Evolutionary conservation across 2,113 vertebrate genomes (phyloP).

Genomic region (Thalassoma bifasciatum): DNA sequence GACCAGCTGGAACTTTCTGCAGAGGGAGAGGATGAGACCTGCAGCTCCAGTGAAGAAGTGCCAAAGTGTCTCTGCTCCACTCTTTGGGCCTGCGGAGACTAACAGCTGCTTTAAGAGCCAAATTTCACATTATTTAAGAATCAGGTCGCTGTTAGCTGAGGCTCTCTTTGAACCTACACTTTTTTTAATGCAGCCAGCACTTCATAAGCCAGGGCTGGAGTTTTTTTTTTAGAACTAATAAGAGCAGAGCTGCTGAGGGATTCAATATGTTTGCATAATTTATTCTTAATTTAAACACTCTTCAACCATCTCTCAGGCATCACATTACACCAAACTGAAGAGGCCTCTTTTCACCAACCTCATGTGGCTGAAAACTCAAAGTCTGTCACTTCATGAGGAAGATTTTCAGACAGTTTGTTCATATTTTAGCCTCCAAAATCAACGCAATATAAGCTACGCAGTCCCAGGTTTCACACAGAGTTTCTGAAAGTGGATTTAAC

Average conservation of each 20-base stretch:
- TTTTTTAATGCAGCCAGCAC: neutral
- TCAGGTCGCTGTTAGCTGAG: neutral
- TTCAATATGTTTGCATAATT: conserved; percentile 39
- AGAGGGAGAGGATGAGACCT: conserved; percentile 49
- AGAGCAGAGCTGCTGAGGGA: conserved; percentile 20
- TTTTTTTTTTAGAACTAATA: neutral
- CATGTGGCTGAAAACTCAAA: neutral
- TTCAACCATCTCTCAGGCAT: neutral
- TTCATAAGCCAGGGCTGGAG: neutral
- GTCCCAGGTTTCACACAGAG: too few relatives aligned
- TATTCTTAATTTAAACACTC: conserved; percentile 7
- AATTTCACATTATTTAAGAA: conserved; percentile 1
- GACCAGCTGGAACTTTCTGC: conserved; percentile 62
- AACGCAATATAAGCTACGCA: too few relatives aligned
- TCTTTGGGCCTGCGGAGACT: conserved; percentile 22
- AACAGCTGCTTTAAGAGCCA: neutral
- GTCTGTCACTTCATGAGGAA: neutral
- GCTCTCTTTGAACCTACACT: conserved; percentile 2
- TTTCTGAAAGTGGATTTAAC: too few relatives aligned
- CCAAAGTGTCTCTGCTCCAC: conserved; percentile 29
- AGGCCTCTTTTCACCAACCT: conserved; percentile 28
- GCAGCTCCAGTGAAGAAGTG: conserved; percentile 46
- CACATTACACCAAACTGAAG: neutral
- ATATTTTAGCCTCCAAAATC: too few relatives aligned
- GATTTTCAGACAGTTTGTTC: too few relatives aligned